These are phyloP conservation scores for Bombus sibiricus DNA, from an alignment of 1,140 invertebrate genomes.

Conservation along the genomic window DNA sequence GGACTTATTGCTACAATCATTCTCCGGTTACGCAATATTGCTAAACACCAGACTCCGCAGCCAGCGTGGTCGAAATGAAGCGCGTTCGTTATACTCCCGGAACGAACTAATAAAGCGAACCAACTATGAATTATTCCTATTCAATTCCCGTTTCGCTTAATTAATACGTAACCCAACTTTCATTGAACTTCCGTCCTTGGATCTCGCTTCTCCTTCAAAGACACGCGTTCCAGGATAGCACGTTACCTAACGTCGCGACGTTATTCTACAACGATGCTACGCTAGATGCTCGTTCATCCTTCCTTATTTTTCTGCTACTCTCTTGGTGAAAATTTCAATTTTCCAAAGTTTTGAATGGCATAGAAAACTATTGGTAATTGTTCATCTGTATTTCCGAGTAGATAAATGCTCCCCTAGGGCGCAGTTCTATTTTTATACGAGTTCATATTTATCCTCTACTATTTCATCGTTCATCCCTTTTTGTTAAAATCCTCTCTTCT, in stretches of 20 bases:
- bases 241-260: neutral
- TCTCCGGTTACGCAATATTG: conserved; percentile 47
- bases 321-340: neutral
- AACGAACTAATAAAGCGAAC: conserved; percentile 33
- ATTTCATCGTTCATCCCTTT: too few species aligned
- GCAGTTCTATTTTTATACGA: too few species aligned
- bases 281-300: neutral
- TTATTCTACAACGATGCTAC: neutral
- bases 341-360: too few species aligned
- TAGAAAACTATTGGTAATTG: too few species aligned
- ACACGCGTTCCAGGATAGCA: neutral
- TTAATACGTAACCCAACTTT: conserved; percentile 5
- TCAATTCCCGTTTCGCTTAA: conserved; percentile 19
- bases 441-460: too few species aligned
- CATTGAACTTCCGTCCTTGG: neutral
- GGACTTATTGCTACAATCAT: conserved; percentile 42
- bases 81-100: neutral
- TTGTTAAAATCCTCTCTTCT: too few species aligned
- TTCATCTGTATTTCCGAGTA: too few species aligned
- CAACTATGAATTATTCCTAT: conserved; percentile 23
- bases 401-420: too few species aligned
- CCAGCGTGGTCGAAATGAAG: conserved; percentile 1
- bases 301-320: neutral
- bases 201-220: neutral
- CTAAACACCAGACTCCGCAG: conserved; percentile 16